Base-by-base conservation (phyloP, 2,797 vertebrate species). In the Eulemur coronatus region DNA sequence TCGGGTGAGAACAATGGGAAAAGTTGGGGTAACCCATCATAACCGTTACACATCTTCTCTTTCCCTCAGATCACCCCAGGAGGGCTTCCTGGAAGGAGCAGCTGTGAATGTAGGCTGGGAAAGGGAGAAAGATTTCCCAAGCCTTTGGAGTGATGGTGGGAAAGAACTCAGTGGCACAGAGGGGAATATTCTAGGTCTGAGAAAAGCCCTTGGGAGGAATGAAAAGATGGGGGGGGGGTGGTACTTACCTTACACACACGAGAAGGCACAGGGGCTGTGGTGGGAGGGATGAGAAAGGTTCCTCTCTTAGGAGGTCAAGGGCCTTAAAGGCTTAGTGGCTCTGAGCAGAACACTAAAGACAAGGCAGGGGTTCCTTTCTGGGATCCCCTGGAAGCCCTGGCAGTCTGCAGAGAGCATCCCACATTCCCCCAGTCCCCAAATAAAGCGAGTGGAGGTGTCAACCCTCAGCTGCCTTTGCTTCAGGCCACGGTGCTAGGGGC, bases 1-100 rank as follows among this genome's bases (percentile, higher is more conserved):
- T 86, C 28, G 50, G n/a, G 26, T 6, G 7, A 50, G n/a, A 78
- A 7, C 12, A 35, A 55, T 0, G 2, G 28, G 55, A 30, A 48
- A 41, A 69, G 48, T 43, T 24, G 24, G 35, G 59, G n/a, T 11
- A n/a, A 26, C 38, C 24, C 9, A 50, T 28, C 5, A 4, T n/a
- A 38, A 38, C 10, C 2, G 61, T 38, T 11, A 33, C 0, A 2
- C 0, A 7, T 22, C 59, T 90, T 89, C 65, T 80, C 28, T 87
- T 79, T 84, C 28, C 65, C 61, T 84, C 17, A 1, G 46, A 35
- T 88, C 28, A 28, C 28, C 72, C 75, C 50, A 41, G 84, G 61
- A 52, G 38, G 57, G n/a, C 89, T 93, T 85, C 59, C 79, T 86
- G 55, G 63, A 63, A 85, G 57, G 17, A 24, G 67, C 17, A 33